Percentiles rank a stretch among this genome's conserved stretches.
Conservation (phyloP, 2,797 vertebrate species). For the Sebastes minor region DNA sequence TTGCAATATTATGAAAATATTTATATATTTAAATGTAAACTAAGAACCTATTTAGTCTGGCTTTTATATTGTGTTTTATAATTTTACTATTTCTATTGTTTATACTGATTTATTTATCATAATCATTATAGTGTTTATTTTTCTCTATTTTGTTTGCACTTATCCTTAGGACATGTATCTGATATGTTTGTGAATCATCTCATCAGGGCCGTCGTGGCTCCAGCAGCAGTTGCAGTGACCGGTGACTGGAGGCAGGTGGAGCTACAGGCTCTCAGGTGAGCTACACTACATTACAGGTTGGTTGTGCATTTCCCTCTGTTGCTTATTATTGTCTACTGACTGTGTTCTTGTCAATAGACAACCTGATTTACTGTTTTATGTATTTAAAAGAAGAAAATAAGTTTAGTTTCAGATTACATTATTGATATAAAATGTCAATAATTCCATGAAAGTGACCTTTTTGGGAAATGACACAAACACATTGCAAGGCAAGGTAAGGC, state of each 20-base stretch:
- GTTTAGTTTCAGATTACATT: neutral
- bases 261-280: neutral
- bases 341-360: neutral
- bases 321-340: neutral
- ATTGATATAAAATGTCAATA: neutral
- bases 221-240: neutral
- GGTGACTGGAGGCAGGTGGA: neutral
- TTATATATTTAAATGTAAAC: no score
- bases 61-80: no score
- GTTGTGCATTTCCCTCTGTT: neutral
- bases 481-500: neutral
- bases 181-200: neutral
- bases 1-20: no score
- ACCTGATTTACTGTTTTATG: neutral
- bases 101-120: no score
- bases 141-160: no score
- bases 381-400: neutral
- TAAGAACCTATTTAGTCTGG: no score
- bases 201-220: neutral
- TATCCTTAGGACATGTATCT: neutral
- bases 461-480: no score
- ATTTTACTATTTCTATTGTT: no score
- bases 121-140: no score
- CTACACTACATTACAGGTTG: neutral
- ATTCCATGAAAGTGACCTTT: neutral